Conservation (phyloP, 2,888 invertebrate genomes). For the Piscicola geometra region DNA sequence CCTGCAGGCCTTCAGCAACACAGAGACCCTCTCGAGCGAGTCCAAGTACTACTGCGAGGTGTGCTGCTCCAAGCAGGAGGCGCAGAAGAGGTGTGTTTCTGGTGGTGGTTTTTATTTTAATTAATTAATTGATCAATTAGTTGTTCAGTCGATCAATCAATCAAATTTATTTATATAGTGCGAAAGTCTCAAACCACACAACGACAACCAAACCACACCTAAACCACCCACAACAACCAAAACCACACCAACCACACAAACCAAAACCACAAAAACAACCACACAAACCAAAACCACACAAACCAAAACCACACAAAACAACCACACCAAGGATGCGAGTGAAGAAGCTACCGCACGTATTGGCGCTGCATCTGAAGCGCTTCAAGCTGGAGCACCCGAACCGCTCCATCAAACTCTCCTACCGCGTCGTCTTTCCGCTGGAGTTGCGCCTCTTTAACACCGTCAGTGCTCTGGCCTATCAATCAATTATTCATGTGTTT, state of each 20-base stretch:
- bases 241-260: slow-evolving; percentile 53
- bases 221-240: neutral
- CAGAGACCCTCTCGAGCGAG: slow-evolving; percentile 95
- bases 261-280: too few relatives aligned
- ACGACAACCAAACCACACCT: neutral
- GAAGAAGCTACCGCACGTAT: slow-evolving; percentile 92
- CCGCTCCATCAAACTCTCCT: slow-evolving; percentile 96
- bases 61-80: slow-evolving; percentile 98
- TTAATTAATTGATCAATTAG: too few relatives aligned
- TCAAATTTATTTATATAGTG: neutral
- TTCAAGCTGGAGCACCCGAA: slow-evolving; percentile 93
- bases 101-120: neutral
- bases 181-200: neutral
- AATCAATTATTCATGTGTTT: too few relatives aligned
- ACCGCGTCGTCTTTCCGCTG: slow-evolving; percentile 95
- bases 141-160: neutral
- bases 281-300: too few relatives aligned
- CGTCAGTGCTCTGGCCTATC: slow-evolving; percentile 62
- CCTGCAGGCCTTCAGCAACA: slow-evolving; percentile 92
- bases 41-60: slow-evolving; percentile 99
- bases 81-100: slow-evolving; percentile 65
- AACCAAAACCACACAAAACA: too few relatives aligned
- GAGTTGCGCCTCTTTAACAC: slow-evolving; percentile 95
- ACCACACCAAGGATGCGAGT: slow-evolving; percentile 98
- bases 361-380: slow-evolving; percentile 93